A percentile compares a stretch with the other conserved stretches of the same genome.
Evolutionary conservation across 2,888 invertebrate genomes (phyloP).

Genomic region (Chrysolina americana): DNA sequence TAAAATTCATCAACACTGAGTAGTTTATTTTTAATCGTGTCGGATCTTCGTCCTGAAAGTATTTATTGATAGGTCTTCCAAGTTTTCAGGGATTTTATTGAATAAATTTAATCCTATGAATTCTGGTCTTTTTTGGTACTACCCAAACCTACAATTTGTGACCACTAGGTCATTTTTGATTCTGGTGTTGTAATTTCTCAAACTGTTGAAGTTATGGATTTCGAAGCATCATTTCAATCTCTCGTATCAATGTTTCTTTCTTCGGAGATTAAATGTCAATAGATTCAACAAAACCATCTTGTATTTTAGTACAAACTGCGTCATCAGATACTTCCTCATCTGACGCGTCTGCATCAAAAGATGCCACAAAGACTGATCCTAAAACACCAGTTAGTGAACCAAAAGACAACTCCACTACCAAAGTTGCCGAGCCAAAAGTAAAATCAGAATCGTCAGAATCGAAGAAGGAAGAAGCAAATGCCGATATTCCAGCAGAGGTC

Average conservation of each 20-base stretch:
- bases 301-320: constrained; percentile 20
- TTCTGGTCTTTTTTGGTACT: no score
- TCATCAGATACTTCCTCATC: constrained; percentile 23
- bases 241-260: background rate
- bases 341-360: constrained; percentile 34
- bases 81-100: no score
- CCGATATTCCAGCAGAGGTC: constrained; percentile 7
- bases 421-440: constrained; percentile 30
- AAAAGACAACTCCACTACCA: constrained; percentile 29
- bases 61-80: no score
- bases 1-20: no score
- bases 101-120: no score
- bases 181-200: no score
- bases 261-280: background rate
- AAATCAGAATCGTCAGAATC: constrained; percentile 25
- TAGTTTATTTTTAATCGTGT: no score
- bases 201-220: no score
- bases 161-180: no score
- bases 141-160: no score
- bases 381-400: constrained; percentile 31
- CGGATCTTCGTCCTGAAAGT: no score
- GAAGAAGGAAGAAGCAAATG: constrained; percentile 17
- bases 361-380: constrained; percentile 41
- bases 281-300: background rate
- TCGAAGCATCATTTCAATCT: no score